A percentile compares a stretch with the other conserved stretches of the same genome.
These are phyloP conservation scores for Drosophila santomea DNA, from an alignment of 1,140 invertebrate species.

Conservation along the genomic window DNA sequence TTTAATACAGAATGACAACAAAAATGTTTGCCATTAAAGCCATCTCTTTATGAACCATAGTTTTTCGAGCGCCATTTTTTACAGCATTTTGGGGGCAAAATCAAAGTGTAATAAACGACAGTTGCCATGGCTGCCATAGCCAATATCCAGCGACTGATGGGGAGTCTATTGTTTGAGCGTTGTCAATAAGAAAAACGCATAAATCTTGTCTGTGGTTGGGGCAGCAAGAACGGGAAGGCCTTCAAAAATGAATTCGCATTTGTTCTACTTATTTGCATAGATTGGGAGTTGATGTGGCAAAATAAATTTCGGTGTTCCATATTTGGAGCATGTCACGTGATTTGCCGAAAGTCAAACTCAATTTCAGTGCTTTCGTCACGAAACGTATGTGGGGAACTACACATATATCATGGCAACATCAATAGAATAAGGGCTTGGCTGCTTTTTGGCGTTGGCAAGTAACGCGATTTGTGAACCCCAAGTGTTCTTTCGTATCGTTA, in stretches of 20 bases:
- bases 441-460: conserved; percentile 32
- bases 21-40: background rate
- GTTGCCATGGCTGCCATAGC: conserved; percentile 52
- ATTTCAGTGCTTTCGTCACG: conserved; percentile 63
- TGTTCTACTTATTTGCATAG: conserved; percentile 74
- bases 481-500: conserved; percentile 47
- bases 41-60: conserved; percentile 22
- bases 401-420: conserved; percentile 65
- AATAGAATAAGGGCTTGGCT: conserved; percentile 65
- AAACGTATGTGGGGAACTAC: conserved; percentile 19
- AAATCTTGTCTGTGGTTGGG: conserved; percentile 50
- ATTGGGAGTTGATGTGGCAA: conserved; percentile 60
- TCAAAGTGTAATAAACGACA: conserved; percentile 50
- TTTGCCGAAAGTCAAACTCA: conserved; percentile 59
- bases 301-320: conserved; percentile 59
- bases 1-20: background rate
- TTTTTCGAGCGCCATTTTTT: conserved; percentile 20
- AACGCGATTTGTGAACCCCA: conserved; percentile 18
- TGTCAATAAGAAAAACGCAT: conserved; percentile 74
- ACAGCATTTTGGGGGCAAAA: conserved; percentile 20
- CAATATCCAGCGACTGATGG: conserved; percentile 30
- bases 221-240: background rate
- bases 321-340: conserved; percentile 69
- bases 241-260: conserved; percentile 48
- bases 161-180: conserved; percentile 70